Evolutionary conservation across 2,888 invertebrate species (phyloP), one percentile per base, ranked within the genome.

Genomic region (Fissipunctia ypsillon): DNA sequence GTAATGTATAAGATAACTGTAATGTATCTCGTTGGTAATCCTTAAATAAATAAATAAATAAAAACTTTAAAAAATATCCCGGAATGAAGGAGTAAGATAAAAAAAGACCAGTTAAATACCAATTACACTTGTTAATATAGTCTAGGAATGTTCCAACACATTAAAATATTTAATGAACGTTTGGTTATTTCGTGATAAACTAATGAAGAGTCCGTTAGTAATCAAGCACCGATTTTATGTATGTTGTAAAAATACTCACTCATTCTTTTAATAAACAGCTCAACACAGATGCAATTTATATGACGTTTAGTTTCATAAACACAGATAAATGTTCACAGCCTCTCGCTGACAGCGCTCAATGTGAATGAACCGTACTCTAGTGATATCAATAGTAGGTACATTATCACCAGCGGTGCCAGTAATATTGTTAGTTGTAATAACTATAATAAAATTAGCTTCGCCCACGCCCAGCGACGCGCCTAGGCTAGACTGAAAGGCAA

Each of bases 291-390:
- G 77, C 71, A 84, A 80, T 69, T 69, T 69, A 72, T 71, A 64
- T 78, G 75, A 86, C 68, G 78, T 79, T 74, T 50, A 83, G 84
- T 76, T 83, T 75, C 66, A 73, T 81, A 77, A 78, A 81, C 85
- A 87, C 78, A 78, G 76, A 83, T 81, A 84, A 80, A 78, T 73
- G 72, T 65, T 69, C 25, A 73, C 80, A 84, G 78, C 79, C 78
- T 81, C 85, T 75, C 78, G 57, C 76, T 78, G 71, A 73, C 81
- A 73, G 69, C 63, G 69, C 80, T 67, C 74, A 84, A 83, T 85
- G 91, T 92, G 91, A 92, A 92, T 91, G 92, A 91, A 92, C 92
- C 88, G 85, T 76, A 85, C 84, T 84, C 80, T 81, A 87, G 80
- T 78, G 88, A 89, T 91, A 87, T 80, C 84, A 80, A 81, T 83